Conservation (phyloP, 2,797 vertebrate genomes). For the Coracias cyanogaster region DNA sequence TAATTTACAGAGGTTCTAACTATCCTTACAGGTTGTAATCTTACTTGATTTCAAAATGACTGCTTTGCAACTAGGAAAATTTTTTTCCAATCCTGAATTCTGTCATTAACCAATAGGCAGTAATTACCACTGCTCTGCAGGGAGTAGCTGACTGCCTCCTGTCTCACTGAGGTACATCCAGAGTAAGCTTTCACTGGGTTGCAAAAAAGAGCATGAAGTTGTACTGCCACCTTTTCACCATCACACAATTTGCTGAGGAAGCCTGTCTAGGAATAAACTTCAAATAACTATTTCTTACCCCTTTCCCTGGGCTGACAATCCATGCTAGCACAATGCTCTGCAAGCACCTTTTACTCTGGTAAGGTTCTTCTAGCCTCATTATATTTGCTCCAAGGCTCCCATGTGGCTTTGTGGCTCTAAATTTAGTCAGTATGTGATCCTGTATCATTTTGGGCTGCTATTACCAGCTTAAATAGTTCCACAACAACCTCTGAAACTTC, state of each 20-base stretch:
- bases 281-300: not conserved
- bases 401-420: not conserved
- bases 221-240: not conserved
- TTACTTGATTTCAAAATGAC: not conserved
- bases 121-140: not conserved
- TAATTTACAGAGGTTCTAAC: not conserved
- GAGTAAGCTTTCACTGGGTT: not conserved
- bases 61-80: not conserved
- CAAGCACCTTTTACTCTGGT: not conserved
- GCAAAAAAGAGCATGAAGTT: not conserved
- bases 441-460: not conserved
- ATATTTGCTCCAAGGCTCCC: not conserved
- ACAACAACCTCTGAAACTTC: not conserved
- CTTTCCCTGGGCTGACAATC: not conserved
- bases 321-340: not conserved
- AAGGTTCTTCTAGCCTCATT: not conserved
- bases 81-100: not conserved
- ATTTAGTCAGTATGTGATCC: not conserved
- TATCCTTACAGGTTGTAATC: not conserved
- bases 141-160: not conserved
- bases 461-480: not conserved
- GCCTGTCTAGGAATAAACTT: not conserved
- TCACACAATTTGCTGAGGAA: not conserved
- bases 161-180: not conserved
- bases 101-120: not conserved